Conservation (phyloP, 2,113 vertebrate genomes). For the Myotis brandtii region DNA sequence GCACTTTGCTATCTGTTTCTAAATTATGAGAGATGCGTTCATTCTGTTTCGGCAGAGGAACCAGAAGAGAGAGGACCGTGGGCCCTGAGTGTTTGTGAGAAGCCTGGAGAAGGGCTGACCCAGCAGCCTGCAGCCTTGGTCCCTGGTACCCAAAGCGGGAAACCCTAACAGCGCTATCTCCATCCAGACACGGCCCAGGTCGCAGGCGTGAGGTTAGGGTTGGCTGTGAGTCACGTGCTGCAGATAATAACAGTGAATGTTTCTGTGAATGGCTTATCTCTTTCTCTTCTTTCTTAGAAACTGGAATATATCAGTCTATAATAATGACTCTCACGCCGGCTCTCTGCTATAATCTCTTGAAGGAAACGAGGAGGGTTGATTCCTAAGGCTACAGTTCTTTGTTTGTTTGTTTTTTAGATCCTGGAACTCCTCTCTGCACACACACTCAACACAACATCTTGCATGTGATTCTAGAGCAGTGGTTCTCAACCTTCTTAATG, state of each 20-base stretch:
- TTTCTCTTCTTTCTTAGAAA: not conserved
- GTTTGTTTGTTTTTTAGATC: not conserved
- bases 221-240: not conserved
- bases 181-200: accelerated
- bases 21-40: not conserved
- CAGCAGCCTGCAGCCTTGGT: not conserved
- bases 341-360: not conserved
- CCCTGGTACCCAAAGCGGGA: not conserved
- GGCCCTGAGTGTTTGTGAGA: not conserved
- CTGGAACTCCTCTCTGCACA: not conserved
- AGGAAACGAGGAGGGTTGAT: not conserved
- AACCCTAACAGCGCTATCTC: not conserved
- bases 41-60: not conserved
- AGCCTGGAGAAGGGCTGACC: not conserved
- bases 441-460: not conserved
- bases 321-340: not conserved
- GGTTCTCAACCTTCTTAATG: too few relatives aligned
- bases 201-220: not conserved
- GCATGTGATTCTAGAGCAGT: not conserved
- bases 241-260: not conserved
- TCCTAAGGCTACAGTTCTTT: not conserved
- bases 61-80: not conserved
- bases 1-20: not conserved
- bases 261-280: not conserved
- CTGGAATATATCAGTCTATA: not conserved